Evolutionary conservation across 2,888 invertebrate genomes (phyloP), one percentile per base, ranked within the genome.

Genomic region (Drosophila setosimentum): DNA sequence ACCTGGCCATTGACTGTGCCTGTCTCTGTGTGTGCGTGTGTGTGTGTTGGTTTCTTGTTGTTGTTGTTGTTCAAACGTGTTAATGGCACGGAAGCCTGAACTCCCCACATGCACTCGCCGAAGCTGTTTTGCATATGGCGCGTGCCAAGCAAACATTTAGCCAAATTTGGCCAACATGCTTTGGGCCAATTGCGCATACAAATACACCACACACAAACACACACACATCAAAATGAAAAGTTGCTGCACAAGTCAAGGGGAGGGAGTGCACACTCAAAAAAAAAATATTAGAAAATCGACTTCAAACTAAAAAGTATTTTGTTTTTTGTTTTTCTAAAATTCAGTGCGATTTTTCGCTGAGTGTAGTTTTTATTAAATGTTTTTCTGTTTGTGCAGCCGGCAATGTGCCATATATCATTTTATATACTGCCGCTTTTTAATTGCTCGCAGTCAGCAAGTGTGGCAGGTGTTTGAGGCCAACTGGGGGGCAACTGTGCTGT

Each of bases 401-500:
- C 82, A 77, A 80, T 86, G 64, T 82, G 82, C 85, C 55, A 67
- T 70, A 60, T 51, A 72, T 77, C 80, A 79, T 42, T 71, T 77
- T 64, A 51, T 70, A 67, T 45, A 64, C 73, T 61, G 59, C 51
- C 21, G 16, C 45, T 4, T 76, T 72, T 74, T 67, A 82, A 83
- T 80, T 83, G 68, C 71, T 49, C 40, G 29, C 18, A 45, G 24
- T 49, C 69, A 13, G 68, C 65, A 68, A 60, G 51, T 83, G 76
- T 78, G 60, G 79, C 91, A 91, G 91, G 90, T 90, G 83, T 91
- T 84, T 85, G 68, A 72, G 91, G 90, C 89, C 91, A 90, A 71
- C 79, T 78, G 74, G 80, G 69, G 73, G 24, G 33, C 18, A 53
- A 45, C 21, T 21, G 45, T 16, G 37, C 60, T 65, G 35, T 61